Evolutionary conservation across 2,113 vertebrate species (phyloP), one percentile per base, ranked within the genome.

Genomic region (Anser brachyrhynchus): DNA sequence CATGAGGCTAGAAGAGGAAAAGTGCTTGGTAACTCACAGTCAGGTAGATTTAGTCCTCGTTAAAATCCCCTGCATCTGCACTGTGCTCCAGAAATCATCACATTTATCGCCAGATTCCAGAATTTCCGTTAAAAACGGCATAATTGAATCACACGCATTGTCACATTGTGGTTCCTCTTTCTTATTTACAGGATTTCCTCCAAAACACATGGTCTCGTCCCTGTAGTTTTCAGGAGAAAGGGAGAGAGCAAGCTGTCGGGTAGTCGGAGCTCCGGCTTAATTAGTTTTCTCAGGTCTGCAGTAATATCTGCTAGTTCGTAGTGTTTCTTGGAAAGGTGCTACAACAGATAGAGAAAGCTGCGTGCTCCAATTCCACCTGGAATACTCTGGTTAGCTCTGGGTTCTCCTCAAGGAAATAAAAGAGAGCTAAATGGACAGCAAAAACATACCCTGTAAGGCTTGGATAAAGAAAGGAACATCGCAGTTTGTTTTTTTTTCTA

Each of bases 251-350:
- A 92, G 57, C 39, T 78, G 37, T 52, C 7, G 3, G 66, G 55
- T 67, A 76, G 75, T 23, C 70, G 57, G 62, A 82, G 55, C 90
- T 74, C 58, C 65, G 44, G 49, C 74, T 87, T 96, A 94, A 95
- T 95, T 95, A 90, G 54, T 95, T 97, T 94, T 92, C 87, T 79
- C 39, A 39, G 58, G 84, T 94, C 84, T 91, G 91, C 78, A 74
- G 83, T 94, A 91, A 71, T 92, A 89, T 78, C 61, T 85, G 69
- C 44, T 3, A 46, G 84, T 76, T 93, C 84, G 89, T 77, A 41
- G 28, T 87, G 78, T 84, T 92, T 59, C 90, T 91, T 89, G 65
- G 89, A 80, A 95, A 96, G 93, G 86, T 95, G 93, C 62, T 93
- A 54, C 80, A 72, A 62, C 78, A 89, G 95, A 88, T 69, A 91